Evolutionary conservation across 2,113 vertebrate species (phyloP), one percentile per base, ranked within the genome.

Genomic region (Brevimyrus niger): DNA sequence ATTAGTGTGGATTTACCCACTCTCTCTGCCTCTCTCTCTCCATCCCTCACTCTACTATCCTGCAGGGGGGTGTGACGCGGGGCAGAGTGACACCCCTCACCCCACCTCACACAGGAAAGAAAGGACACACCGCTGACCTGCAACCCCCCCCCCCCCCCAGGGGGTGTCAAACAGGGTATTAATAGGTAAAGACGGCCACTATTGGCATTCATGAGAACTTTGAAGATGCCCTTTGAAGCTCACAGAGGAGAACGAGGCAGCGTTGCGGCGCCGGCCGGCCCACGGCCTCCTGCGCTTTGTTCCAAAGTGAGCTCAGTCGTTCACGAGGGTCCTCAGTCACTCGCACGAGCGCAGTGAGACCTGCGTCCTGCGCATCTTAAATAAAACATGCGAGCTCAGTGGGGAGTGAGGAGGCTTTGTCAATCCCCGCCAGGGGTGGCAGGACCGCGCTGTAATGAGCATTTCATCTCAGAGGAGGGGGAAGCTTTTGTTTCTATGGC

Each of bases 401-500:
- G 21, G 31, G 50, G 19, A 89, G 50, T 17, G 73, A 31, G 44
- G 27, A 84, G 51, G 38, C 53, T 84, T 65, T 89, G 38, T 35
- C 85, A 61, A 31, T 31, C 51, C 17, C 11, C 21, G 38, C 35
- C 31, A 5, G 61, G 27, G 31, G 48, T 38, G 76, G 50, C 35
- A 80, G 69, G 35, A 47, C 48, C 23, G 76, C 51, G 17, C 50
- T 3, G 38, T 44, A 76, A 46, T 61, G 51, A 44, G 21, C 87
- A 87, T 87, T 65, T 87, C 55, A 44, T 87, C 87, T 61, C 5
- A 46, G 35, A 38, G 48, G 35, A n/a, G 44, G 76, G 76, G 87
- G 53, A 90, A 87, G 53, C 82, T 47, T 89, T 91, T 92, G 96
- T 97, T 96, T 95, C 96, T 94, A 97, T 97, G 96, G 96, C 94